phyloP scores from a whole-genome alignment of 1,140 invertebrate genomes.

The Tetramorium simillimum region DNA sequence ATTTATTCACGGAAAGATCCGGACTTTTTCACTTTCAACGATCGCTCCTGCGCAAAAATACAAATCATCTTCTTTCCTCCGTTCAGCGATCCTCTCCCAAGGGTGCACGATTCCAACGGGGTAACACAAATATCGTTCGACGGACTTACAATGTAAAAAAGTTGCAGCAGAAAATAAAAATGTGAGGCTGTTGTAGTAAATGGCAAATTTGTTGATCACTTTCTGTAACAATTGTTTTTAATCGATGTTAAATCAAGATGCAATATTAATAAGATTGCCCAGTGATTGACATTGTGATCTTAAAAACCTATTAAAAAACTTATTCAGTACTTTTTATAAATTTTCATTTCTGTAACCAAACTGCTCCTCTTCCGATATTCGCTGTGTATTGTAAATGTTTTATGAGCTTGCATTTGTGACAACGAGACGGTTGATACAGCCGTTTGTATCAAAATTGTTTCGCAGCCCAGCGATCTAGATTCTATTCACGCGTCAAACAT shows the following conservation, averaged over 20 bases:
- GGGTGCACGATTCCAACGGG: too few relatives aligned
- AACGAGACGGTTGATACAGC: slow-evolving; percentile 28
- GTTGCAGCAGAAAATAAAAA: not conserved
- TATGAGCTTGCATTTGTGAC: slow-evolving; percentile 43
- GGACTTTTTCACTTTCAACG: not conserved
- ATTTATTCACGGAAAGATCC: slow-evolving; percentile 42
- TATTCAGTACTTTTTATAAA: not conserved
- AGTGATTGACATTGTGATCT: not conserved
- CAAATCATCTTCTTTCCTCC: not conserved
- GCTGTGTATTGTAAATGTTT: not conserved
- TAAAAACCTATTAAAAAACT: not conserved
- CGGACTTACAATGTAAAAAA: not conserved
- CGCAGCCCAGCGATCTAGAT: slow-evolving; percentile 58
- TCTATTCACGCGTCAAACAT: slow-evolving; percentile 68
- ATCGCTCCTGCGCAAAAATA: not conserved
- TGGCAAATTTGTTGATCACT: not conserved
- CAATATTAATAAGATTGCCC: not conserved
- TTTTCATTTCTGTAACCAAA: not conserved
- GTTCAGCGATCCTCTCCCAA: not conserved
- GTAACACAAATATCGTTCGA: not conserved
- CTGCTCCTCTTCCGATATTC: not conserved
- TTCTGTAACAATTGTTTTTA: not conserved
- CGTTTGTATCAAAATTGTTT: slow-evolving; percentile 64
- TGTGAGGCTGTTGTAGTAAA: not conserved
- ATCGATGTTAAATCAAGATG: not conserved